These are phyloP conservation scores for Drosophila lutescens DNA, from an alignment of 2,888 invertebrate species.

Conservation along the genomic window DNA sequence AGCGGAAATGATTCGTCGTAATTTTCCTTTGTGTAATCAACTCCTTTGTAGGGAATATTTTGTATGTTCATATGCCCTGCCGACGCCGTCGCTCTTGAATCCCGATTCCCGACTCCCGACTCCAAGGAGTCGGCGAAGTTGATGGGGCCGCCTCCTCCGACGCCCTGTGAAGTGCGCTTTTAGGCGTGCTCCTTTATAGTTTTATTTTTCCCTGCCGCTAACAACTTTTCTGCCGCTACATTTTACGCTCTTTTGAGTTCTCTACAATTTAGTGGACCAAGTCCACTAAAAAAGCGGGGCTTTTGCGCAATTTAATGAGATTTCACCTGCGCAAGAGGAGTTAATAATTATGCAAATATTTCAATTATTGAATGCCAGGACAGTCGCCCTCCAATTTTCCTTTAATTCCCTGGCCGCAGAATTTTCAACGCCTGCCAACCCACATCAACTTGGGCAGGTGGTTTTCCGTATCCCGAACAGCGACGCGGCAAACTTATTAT, in stretches of 20 bases:
- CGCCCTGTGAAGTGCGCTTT: constrained; percentile 37
- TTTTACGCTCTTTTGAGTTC: constrained; percentile 29
- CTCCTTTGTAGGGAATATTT: constrained; percentile 81
- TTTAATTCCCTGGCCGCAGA: constrained; percentile 19
- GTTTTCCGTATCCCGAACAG: constrained; percentile 22
- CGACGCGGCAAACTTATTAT: constrained; percentile 57
- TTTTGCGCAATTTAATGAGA: constrained; percentile 37
- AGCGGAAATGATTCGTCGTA: constrained; percentile 84
- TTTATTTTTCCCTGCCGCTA: constrained; percentile 27
- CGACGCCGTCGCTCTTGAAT: constrained; percentile 50
- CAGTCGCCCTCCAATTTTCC: constrained; percentile 45
- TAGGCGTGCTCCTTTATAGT: constrained; percentile 47
- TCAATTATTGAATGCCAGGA: constrained; percentile 50
- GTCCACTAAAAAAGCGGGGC: constrained; percentile 15
- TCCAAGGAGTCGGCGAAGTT: constrained; percentile 27
- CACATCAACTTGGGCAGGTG: constrained; percentile 56
- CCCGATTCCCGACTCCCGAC: constrained; percentile 17
- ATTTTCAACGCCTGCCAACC: constrained; percentile 49
- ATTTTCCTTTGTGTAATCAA: constrained; percentile 84
- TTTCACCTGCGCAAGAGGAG: constrained; percentile 20
- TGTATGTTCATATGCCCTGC: constrained; percentile 78
- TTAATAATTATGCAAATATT: constrained; percentile 78
- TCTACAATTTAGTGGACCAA: constrained; percentile 32
- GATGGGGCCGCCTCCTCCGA: constrained; percentile 6
- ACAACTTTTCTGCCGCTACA: constrained; percentile 29